Evolutionary conservation across 2,113 vertebrate species (phyloP).

Genomic region (Lophura nycthemera): DNA sequence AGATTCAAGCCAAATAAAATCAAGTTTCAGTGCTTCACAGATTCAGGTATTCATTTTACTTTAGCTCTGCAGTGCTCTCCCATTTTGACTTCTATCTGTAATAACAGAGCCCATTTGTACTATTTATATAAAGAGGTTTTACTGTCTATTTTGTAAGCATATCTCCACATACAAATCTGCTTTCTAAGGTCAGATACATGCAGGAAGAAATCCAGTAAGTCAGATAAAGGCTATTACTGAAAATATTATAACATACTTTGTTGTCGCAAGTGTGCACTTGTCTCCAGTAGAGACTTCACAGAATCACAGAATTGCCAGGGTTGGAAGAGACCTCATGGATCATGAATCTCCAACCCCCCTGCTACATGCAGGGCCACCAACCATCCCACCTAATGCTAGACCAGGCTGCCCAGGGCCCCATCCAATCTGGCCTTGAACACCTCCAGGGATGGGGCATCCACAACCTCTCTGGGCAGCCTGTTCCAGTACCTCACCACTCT

Average conservation of each 20-base stretch:
- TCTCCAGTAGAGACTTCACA: not conserved
- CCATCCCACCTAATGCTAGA: no score
- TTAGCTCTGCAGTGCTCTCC: not conserved
- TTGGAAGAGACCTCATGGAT: no score
- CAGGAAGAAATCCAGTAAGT: not conserved
- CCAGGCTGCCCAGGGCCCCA: no score
- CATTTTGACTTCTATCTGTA: not conserved
- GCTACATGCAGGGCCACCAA: no score
- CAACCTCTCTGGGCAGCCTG: no score
- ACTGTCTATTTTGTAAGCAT: not conserved
- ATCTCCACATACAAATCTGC: not conserved
- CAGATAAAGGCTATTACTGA: not conserved
- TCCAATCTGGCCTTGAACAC: no score
- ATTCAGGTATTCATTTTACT: not conserved
- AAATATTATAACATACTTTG: not conserved
- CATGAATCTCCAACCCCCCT: no score
- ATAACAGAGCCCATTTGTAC: not conserved
- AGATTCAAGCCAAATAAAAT: not conserved
- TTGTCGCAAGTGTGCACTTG: not conserved
- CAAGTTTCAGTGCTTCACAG: rapidly evolving
- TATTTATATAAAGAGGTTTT: constrained; percentile 1
- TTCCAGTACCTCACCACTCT: no score
- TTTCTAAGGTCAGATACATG: not conserved
- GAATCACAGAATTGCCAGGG: no score
- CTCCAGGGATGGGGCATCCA: no score